These are phyloP conservation scores for Candoia aspera DNA, from an alignment of 2,113 vertebrate genomes.

Conservation along the genomic window DNA sequence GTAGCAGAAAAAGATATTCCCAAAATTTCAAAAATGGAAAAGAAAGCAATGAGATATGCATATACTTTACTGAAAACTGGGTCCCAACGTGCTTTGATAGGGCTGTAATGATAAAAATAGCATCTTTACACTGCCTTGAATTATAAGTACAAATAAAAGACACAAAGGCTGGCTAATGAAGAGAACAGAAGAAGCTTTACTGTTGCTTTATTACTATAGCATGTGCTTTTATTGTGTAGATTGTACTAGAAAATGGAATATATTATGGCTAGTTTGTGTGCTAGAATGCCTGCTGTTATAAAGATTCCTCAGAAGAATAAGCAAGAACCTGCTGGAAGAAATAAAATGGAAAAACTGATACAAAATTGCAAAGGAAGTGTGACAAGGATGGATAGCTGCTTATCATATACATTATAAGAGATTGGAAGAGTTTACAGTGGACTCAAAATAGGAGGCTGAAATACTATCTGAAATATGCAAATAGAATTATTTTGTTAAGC, in stretches of 20 bases:
- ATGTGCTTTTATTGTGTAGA: neutral
- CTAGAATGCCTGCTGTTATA: neutral
- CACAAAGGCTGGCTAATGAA: neutral
- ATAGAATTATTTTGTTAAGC: neutral
- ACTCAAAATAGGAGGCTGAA: neutral
- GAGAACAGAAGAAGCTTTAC: neutral
- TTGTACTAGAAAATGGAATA: neutral
- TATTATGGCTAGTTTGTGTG: neutral
- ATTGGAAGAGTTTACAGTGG: neutral
- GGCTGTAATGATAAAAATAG: neutral
- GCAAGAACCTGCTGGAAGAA: neutral
- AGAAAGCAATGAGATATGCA: neutral
- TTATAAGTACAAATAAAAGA: neutral
- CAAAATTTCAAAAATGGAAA: neutral
- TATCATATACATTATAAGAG: neutral
- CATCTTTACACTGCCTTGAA: neutral
- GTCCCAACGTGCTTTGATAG: neutral
- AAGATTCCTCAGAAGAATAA: neutral
- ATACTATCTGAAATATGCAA: neutral
- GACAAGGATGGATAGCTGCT: neutral
- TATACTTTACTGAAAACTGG: neutral
- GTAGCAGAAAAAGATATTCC: neutral
- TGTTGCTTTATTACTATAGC: neutral
- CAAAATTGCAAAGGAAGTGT: neutral
- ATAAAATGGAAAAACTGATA: neutral